These are phyloP conservation scores for Scylla paramamosain DNA, from an alignment of 1,140 invertebrate species.

Conservation along the genomic window DNA sequence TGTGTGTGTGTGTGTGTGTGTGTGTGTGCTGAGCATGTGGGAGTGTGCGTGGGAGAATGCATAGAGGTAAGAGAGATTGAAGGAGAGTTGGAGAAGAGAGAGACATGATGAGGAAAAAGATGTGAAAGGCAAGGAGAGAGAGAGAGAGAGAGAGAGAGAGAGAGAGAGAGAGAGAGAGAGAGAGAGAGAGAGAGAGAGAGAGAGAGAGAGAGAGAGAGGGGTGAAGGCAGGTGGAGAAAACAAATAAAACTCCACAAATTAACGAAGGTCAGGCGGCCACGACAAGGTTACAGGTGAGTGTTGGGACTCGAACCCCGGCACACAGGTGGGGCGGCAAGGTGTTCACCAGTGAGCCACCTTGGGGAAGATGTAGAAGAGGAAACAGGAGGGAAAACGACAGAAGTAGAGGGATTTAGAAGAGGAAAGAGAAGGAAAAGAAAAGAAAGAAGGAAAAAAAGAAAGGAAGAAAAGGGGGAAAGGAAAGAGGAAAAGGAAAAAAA, in stretches of 20 bases:
- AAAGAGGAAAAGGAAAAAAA: neutral
- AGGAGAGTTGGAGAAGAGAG: neutral
- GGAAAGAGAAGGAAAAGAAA: neutral
- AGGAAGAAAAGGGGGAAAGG: neutral
- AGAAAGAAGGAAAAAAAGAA: neutral
- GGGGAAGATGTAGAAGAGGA: neutral
- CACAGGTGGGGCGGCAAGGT: too few species aligned
- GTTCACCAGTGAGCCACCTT: too few species aligned
- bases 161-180: neutral
- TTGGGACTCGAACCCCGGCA: too few species aligned
- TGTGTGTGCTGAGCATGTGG: neutral
- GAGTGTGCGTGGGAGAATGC: neutral
- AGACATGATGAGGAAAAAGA: neutral
- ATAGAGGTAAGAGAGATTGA: neutral
- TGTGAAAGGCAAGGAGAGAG: neutral
- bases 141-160: conserved; percentile 75
- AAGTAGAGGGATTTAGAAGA: neutral
- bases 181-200: neutral
- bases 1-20: too few species aligned
- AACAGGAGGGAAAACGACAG: neutral
- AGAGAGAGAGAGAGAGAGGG: neutral
- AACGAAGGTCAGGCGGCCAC: too few species aligned
- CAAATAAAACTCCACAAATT: too few species aligned
- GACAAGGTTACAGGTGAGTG: too few species aligned
- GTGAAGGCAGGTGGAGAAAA: neutral